Conservation (phyloP, 1,140 invertebrate species). For the Danaus melanippus region DNA sequence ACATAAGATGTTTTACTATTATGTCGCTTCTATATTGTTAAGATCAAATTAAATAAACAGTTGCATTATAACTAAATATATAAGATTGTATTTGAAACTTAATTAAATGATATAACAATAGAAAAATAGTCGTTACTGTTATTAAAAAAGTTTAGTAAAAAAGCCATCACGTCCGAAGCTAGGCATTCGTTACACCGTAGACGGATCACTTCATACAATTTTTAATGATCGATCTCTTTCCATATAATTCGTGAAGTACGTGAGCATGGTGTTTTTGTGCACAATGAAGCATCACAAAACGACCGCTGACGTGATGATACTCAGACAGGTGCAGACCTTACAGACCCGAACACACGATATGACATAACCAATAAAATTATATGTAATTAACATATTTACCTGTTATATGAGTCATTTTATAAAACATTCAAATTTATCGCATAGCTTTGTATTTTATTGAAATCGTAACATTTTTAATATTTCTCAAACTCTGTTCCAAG, state of each 20-base stretch:
- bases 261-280: constrained; percentile 60
- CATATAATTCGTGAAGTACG: constrained; percentile 64
- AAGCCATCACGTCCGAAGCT: constrained; percentile 48
- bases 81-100: too few species aligned
- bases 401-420: too few species aligned
- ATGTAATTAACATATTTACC: too few species aligned
- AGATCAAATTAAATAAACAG: constrained; percentile 4
- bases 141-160: constrained; percentile 15
- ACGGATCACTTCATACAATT: constrained; percentile 52
- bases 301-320: constrained; percentile 48
- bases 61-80: too few species aligned
- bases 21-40: too few species aligned
- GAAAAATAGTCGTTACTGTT: constrained; percentile 3
- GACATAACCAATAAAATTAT: too few species aligned
- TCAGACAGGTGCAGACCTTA: constrained; percentile 56
- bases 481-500: too few species aligned
- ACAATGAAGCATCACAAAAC: constrained; percentile 36
- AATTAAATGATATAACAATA: constrained; percentile 1
- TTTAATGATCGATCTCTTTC: constrained; percentile 42
- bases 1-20: too few species aligned
- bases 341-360: constrained; percentile 30
- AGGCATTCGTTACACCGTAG: constrained; percentile 49
- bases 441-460: too few species aligned
- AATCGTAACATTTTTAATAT: too few species aligned
- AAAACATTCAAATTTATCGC: too few species aligned